Base-by-base conservation (phyloP, 2,888 invertebrate species). In the Uloborus plumipes region DNA sequence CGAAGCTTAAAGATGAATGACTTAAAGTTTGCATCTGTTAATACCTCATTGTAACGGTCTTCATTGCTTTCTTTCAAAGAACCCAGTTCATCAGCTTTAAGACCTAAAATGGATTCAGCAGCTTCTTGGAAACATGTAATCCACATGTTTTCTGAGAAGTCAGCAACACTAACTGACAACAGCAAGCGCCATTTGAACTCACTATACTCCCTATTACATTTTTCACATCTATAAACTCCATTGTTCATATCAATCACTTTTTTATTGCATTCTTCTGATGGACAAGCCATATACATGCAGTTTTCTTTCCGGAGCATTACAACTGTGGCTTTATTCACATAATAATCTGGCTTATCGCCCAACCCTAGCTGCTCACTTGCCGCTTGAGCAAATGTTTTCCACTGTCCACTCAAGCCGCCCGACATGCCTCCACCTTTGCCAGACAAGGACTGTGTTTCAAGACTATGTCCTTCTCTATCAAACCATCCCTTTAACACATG, bases 151-250 rank as follows among this genome's bases (percentile, higher is more conserved):
- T 94, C 95, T 1, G 95, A 94, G 89, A 93, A 94, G 89, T 99
- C 99, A 0, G 94, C 94, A 75, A 99, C 91, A 88, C 93, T 92
- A 89, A 96, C 96, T 87, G 91, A 92, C 31, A 95, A 89, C 73
- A 99, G 90, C 85, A 97, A 90, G 61, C 98, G 92, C 90, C 95
- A 96, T 88, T 95, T 95, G 89, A 93, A 98, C 86, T 94, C 94
- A 0, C 94, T 93, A 88, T 92, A 95, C 85, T 95, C 95, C 74
- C 92, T 91, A 87, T 93, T 93, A 89, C 99, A 99, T 89, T 99
- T 99, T 89, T 99, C 99, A 89, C 99, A 99, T 72, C 96, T 91
- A 89, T 93, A 99, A 88, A 93, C 91, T 0, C 95, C 96, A 87
- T 96, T 96, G 85, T 94, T 93, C 87, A 94, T 92, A 89, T 98